Evolutionary conservation across 1,140 invertebrate species (phyloP), one percentile per base, ranked within the genome.

Genomic region (Arctopsyche grandis): DNA sequence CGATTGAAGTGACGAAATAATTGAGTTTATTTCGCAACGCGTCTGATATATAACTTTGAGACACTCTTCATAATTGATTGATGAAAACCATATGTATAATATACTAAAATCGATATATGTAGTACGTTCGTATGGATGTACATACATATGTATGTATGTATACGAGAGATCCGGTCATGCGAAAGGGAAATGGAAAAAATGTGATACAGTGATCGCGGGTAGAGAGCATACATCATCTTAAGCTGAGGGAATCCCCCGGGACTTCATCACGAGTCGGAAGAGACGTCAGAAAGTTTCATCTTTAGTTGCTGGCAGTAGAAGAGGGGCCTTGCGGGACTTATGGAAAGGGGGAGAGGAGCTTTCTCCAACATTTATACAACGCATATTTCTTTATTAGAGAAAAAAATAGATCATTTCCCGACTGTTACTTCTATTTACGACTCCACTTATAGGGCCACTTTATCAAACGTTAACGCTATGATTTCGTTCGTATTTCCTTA

Each of bases 221-320:
- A 77, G 76, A 77, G 69, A 69, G 80, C 80, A 81, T 79, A 81
- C 80, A 81, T 81, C 80, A 81, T 78, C 48, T 79, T 77, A 81
- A 81, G 78, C 66, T 66, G 78, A 56, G 58, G 16, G 16, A 71
- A 75, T 81, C 80, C 80, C 78, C 12, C 12, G 78, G 78, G 80
- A 77, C 60, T 78, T 79, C 80, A 81, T 81, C 80, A 81, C 60
- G 74, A 76, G 76, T 70, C 63, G 76, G 76, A 70, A 69, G 78
- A 75, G 38, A 79, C 44, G 78, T 79, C 58, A 69, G 60, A 66
- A 79, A 79, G 69, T 66, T 79, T 79, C 78, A 79, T 79, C 71
- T 58, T 79, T 74, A 74, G 69, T 66, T 70, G 77, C 22, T 63
- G 19, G 46, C 74, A n/a, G 38, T 19, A 29, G 44, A 38, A 21